A percentile compares a stretch with the other conserved stretches of the same genome.
Conservation (phyloP, 1,140 invertebrate species). For the Ostrea denselamellosa region DNA sequence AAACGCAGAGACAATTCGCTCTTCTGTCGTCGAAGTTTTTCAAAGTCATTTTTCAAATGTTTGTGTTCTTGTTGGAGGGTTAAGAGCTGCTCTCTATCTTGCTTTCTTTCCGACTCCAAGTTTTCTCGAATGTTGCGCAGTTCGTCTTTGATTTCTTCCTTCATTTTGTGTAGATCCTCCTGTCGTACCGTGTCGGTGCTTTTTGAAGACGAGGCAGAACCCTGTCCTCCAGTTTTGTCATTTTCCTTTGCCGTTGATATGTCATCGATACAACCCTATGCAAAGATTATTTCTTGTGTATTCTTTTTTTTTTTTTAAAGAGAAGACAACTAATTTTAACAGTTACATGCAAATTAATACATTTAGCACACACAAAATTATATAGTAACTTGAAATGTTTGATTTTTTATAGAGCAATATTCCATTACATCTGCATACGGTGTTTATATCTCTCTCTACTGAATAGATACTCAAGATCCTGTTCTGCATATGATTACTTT, state of each 20-base stretch:
- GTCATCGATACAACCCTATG: not conserved
- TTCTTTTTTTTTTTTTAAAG: no score
- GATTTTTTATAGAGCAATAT: no score
- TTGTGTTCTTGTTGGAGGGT: conserved; percentile 33
- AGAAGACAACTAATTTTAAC: no score
- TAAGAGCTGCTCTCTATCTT: conserved; percentile 27
- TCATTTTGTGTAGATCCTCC: conserved; percentile 43
- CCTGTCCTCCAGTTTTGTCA: not conserved
- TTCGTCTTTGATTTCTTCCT: conserved; percentile 46
- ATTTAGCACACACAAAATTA: no score
- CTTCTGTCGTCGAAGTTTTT: conserved; percentile 19
- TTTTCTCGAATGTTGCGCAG: conserved; percentile 26
- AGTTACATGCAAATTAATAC: no score
- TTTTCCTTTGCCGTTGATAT: not conserved
- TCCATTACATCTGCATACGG: no score
- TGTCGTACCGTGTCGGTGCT: conserved; percentile 41
- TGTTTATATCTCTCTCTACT: no score
- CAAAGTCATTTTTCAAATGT: conserved; percentile 41
- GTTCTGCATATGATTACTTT: no score
- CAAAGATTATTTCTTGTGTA: not conserved
- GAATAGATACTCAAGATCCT: no score
- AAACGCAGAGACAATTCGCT: conserved; percentile 5
- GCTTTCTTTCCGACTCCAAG: conserved; percentile 23
- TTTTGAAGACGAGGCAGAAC: not conserved
- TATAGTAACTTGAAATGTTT: no score